Conservation (phyloP, 2,113 vertebrate genomes). For the Solenodon paradoxus region DNA sequence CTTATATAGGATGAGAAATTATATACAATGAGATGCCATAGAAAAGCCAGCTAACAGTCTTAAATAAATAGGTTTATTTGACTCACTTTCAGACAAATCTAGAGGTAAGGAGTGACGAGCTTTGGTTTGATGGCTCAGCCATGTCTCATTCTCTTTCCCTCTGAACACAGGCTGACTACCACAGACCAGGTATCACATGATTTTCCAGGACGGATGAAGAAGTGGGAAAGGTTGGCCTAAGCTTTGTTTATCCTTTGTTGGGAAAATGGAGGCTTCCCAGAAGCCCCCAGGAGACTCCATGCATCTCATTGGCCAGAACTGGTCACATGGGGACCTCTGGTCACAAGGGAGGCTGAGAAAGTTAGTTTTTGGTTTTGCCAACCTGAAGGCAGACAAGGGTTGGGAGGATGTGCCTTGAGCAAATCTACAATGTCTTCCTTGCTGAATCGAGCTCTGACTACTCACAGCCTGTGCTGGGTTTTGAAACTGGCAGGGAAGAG, state of each 20-base stretch:
- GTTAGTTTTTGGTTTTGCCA: neutral
- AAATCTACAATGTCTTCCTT: neutral
- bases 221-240: neutral
- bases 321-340: neutral
- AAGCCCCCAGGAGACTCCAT: neutral
- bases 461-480: too few relatives aligned
- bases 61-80: slow-evolving; percentile 13
- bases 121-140: neutral
- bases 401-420: neutral
- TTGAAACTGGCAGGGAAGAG: too few relatives aligned
- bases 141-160: neutral
- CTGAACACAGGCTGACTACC: neutral
- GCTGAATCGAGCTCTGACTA: neutral
- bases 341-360: neutral
- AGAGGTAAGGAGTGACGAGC: neutral
- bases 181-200: neutral
- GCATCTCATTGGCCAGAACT: neutral
- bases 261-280: neutral
- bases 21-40: neutral
- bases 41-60: neutral
- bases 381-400: neutral
- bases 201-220: neutral
- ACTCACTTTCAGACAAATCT: neutral
- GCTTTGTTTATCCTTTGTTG: neutral
- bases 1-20: neutral